A percentile compares a stretch with the other conserved stretches of the same genome.
These are phyloP conservation scores for Melitaea athalia DNA, from an alignment of 2,888 invertebrate species.

Conservation along the genomic window DNA sequence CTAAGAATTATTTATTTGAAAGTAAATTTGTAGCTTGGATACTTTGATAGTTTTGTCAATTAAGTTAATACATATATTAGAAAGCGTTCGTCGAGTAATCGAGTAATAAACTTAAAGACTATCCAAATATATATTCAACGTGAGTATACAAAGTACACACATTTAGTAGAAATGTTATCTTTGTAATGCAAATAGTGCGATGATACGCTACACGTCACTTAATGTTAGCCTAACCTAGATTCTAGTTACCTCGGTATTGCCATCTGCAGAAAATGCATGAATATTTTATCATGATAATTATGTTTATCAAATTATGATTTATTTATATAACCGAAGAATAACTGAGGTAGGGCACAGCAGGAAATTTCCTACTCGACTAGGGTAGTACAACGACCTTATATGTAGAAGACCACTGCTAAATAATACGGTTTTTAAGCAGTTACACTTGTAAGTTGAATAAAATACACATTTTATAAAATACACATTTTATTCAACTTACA, in stretches of 20 bases:
- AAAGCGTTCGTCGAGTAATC: too few species aligned
- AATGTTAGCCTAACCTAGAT: constrained; percentile 34
- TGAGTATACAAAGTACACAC: not conserved
- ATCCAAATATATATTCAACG: not conserved
- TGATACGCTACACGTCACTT: constrained; percentile 29
- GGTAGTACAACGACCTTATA: too few species aligned
- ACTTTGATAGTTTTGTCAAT: too few species aligned
- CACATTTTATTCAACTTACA: constrained; percentile 16
- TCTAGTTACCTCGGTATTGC: constrained; percentile 21
- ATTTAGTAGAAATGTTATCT: constrained; percentile 11
- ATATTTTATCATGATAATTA: constrained; percentile 10
- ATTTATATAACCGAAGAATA: not conserved
- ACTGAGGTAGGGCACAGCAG: too few species aligned
- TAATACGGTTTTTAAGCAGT: too few species aligned
- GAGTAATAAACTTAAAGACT: not conserved
- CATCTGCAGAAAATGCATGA: constrained; percentile 28
- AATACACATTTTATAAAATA: too few species aligned
- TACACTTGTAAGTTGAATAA: too few species aligned
- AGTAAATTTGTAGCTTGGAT: too few species aligned
- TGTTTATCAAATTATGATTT: not conserved
- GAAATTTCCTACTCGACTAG: too few species aligned
- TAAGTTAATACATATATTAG: too few species aligned
- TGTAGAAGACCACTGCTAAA: too few species aligned
- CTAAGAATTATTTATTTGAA: too few species aligned
- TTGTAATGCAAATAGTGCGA: constrained; percentile 18